Conservation (phyloP, 2,888 invertebrate genomes). For the Folsomia candida region DNA sequence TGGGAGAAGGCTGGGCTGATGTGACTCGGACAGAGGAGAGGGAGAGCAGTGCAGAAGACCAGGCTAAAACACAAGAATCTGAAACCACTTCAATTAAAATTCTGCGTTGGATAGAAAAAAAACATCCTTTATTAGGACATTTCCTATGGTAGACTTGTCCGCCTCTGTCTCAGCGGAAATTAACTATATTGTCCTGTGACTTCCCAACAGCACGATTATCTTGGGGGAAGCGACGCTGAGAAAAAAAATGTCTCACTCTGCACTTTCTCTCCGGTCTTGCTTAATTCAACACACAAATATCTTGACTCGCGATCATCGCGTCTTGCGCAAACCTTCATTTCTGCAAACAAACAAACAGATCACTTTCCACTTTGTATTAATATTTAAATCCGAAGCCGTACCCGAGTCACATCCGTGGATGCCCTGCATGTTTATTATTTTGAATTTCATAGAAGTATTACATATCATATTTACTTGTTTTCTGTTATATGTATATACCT, state of each 20-base stretch:
- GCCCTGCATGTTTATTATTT: too few species aligned
- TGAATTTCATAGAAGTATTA: too few species aligned
- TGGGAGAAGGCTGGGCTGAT: neutral
- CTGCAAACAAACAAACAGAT: neutral
- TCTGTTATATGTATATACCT: too few species aligned
- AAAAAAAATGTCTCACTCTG: too few species aligned
- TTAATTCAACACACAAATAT: conserved; percentile 25
- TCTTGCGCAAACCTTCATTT: neutral
- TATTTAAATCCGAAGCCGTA: too few species aligned
- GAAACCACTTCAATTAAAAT: conserved; percentile 46
- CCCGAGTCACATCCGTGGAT: too few species aligned
- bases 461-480: too few species aligned
- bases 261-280: conserved; percentile 19
- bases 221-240: neutral
- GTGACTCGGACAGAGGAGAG: neutral
- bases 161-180: conserved; percentile 36
- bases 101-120: conserved; percentile 31
- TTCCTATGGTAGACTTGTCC: conserved; percentile 15
- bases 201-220: neutral
- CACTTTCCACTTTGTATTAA: neutral
- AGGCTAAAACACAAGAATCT: conserved; percentile 16
- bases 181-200: conserved; percentile 29
- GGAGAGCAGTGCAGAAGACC: conserved; percentile 9
- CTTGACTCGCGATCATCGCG: conserved; percentile 8
- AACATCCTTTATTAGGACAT: conserved; percentile 18